These are phyloP conservation scores for Jordanella pulchra DNA, from an alignment of 2,797 vertebrate genomes.

Conservation along the genomic window DNA sequence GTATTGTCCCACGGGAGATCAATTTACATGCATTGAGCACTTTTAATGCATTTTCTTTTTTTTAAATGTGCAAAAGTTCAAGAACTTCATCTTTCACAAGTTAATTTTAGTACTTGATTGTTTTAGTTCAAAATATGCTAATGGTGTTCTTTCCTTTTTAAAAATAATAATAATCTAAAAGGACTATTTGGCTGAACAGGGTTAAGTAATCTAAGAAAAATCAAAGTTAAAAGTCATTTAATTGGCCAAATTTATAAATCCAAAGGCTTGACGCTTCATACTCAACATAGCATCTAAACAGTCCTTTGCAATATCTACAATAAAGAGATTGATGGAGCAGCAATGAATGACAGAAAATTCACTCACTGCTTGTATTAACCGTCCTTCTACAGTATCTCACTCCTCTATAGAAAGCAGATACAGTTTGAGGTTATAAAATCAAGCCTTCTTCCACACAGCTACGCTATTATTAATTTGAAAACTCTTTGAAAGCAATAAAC, in stretches of 20 bases:
- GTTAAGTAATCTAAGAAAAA: neutral
- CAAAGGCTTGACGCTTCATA: neutral
- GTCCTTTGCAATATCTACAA: neutral
- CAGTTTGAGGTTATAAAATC: slow-evolving; percentile 30
- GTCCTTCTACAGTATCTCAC: neutral
- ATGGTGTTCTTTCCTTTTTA: neutral
- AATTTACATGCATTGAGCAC: neutral
- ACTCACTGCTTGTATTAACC: neutral
- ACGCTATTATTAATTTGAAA: slow-evolving; percentile 59
- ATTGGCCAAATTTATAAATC: neutral
- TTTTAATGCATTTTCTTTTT: neutral
- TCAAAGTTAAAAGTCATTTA: neutral
- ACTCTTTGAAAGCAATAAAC: slow-evolving; percentile 37
- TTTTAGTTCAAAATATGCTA: neutral
- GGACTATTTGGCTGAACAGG: neutral
- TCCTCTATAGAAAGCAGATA: slow-evolving; percentile 19
- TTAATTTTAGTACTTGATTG: neutral
- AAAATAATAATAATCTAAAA: neutral
- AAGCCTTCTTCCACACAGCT: slow-evolving; percentile 37
- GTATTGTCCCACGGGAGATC: neutral
- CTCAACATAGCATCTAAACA: neutral
- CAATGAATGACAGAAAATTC: neutral
- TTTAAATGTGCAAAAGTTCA: neutral
- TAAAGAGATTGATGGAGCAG: neutral
- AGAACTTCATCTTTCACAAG: neutral